Conservation (phyloP, 2,888 invertebrate species). For the Epiblema foenella region DNA sequence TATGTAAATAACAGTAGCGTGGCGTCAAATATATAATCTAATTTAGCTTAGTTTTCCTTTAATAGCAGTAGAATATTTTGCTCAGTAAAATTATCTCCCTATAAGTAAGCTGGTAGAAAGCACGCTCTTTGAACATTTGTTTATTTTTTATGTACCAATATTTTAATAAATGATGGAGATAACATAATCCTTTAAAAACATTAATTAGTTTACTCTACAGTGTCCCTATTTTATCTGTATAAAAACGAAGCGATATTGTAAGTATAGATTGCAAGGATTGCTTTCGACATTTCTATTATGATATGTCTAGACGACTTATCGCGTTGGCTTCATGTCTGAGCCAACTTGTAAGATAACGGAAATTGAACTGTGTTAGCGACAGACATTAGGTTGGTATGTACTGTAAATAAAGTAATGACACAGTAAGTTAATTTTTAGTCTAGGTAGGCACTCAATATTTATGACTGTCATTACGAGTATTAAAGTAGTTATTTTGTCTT, state of each 20-base stretch:
- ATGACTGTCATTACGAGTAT: no score
- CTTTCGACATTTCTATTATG: constrained; percentile 74
- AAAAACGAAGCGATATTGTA: constrained; percentile 30
- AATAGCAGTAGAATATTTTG: no score
- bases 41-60: no score
- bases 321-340: constrained; percentile 49
- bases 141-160: background rate
- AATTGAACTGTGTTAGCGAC: background rate
- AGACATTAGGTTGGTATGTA: background rate
- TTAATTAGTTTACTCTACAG: background rate
- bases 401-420: background rate
- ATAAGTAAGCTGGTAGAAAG: no score
- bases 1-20: no score
- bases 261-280: constrained; percentile 60
- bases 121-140: no score
- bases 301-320: constrained; percentile 66
- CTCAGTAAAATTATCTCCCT: no score
- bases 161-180: background rate
- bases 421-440: no score
- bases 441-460: no score
- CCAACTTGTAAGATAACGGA: constrained; percentile 16
- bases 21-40: no score
- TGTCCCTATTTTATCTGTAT: constrained; percentile 20
- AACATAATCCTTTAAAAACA: background rate
- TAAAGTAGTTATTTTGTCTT: no score